A percentile compares a stretch with the other conserved stretches of the same genome.
These are phyloP conservation scores for Drosophila peninsularis DNA, from an alignment of 2,888 invertebrate genomes.

Conservation along the genomic window DNA sequence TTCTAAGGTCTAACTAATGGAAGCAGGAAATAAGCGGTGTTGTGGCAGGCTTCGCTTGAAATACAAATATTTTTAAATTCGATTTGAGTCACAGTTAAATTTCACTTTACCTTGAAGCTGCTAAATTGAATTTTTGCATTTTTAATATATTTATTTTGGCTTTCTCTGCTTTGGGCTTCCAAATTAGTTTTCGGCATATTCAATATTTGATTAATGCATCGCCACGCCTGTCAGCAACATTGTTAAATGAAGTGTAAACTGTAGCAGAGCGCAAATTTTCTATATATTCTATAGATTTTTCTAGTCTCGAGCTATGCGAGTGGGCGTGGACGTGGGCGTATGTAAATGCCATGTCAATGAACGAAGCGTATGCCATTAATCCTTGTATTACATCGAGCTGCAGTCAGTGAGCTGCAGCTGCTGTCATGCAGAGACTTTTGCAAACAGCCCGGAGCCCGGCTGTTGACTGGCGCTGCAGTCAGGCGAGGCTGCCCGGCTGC, in stretches of 20 bases:
- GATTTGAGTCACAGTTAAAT: neutral
- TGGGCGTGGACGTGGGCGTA: slow-evolving; percentile 2
- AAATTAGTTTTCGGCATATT: slow-evolving; percentile 12
- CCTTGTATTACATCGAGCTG: slow-evolving; percentile 57
- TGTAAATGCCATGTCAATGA: slow-evolving; percentile 51
- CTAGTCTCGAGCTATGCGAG: slow-evolving; percentile 15
- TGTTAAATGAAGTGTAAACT: slow-evolving; percentile 28
- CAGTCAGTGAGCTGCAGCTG: slow-evolving; percentile 17
- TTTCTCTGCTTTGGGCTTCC: neutral
- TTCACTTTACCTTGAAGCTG: neutral
- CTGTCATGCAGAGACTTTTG: slow-evolving; percentile 61
- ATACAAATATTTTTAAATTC: neutral
- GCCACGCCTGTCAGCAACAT: slow-evolving; percentile 19
- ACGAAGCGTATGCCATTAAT: slow-evolving; percentile 67
- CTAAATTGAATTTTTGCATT: slow-evolving; percentile 1
- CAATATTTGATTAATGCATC: slow-evolving; percentile 17
- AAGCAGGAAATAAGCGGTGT: too few species aligned
- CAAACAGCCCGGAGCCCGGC: slow-evolving; percentile 60
- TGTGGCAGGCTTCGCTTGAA: neutral
- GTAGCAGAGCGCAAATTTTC: slow-evolving; percentile 2
- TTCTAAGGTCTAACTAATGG: too few species aligned
- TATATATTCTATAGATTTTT: slow-evolving; percentile 23
- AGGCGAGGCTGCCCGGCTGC: slow-evolving; percentile 14
- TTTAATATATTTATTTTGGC: neutral
- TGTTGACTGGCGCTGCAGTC: slow-evolving; percentile 33